Evolutionary conservation across 1,140 invertebrate species (phyloP).

Genomic region (Delia radicum): DNA sequence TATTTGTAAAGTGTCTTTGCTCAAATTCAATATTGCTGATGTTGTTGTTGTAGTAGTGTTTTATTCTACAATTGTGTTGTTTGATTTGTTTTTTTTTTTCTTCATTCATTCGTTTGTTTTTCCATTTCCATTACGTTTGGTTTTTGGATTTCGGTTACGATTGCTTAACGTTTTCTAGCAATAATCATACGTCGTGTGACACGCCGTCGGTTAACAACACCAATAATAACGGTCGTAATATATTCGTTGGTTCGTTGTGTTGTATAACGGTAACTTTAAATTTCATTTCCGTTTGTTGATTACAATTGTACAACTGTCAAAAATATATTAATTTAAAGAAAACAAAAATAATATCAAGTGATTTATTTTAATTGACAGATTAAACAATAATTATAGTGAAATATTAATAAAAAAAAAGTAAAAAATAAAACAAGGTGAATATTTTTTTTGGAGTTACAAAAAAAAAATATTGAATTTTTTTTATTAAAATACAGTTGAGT

Average conservation of each 20-base stretch:
- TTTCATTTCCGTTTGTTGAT: background rate
- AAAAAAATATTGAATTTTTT: too few species aligned
- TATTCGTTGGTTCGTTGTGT: background rate
- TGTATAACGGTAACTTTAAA: background rate
- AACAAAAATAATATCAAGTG: too few species aligned
- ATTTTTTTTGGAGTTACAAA: too few species aligned
- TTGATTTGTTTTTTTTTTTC: too few species aligned
- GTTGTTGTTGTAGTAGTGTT: background rate
- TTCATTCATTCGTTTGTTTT: too few species aligned
- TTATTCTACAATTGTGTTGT: constrained; percentile 20
- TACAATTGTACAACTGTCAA: too few species aligned
- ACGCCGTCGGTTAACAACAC: constrained; percentile 29
- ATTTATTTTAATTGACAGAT: too few species aligned
- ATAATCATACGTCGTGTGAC: constrained; percentile 31
- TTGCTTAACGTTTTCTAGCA: constrained; percentile 19
- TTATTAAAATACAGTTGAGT: too few species aligned
- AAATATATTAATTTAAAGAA: too few species aligned
- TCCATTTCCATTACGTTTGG: constrained; percentile 23
- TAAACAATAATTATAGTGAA: too few species aligned
- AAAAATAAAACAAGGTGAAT: too few species aligned
- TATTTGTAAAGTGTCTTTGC: constrained; percentile 2
- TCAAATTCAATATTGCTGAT: background rate
- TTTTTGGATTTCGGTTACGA: constrained; percentile 18
- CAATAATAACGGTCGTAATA: background rate
- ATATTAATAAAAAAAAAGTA: too few species aligned